Evolutionary conservation across 1,140 invertebrate species (phyloP), one percentile per base, ranked within the genome.

Genomic region (Laodelphax striatellus): DNA sequence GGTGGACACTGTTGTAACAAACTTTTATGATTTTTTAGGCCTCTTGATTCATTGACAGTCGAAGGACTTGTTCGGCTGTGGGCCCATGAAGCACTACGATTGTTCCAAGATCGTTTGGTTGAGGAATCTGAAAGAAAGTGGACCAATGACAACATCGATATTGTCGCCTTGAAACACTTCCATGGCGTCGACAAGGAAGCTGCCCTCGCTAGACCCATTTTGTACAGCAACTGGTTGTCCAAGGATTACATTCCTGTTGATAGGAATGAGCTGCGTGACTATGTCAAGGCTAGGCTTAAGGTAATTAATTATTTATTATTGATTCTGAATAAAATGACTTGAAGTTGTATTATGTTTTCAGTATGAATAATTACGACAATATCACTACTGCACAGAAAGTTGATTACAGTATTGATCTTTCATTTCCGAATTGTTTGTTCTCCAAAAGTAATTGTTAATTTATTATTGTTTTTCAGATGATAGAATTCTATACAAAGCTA

Each of bases 191-290:
- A 96, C 69, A 81, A 83, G 62, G 85, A 94, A 54, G 85, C 84
- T 68, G 90, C 97, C 1, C 77, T 99, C 0, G 77, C 78, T 14
- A 77, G 96, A 53, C 97, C 97, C 0, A 96, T 98, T 66, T 76
- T 99, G 4, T 99, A 98, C 78, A 97, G 92, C 67, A 99, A 98
- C 73, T 99, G 97, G 97, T 76, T 99, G 9, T 94, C 91, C 28
- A 99, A 98, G 75, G 94, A 99, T 74, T 99, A 99, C 70, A 81
- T 96, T 41, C 95, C 97, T 1, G 96, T 99, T 1, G 89, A 95
- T 60, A 83, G 94, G 67, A 92, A 98, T 72, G 90, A 96, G 71
- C 77, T 99, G 5, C 78, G 95, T 22, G 93, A 98, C 71, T 99
- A 99, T 71, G 94, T 97, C 19, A 91, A 94, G 69, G 97, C 97